phyloP scores from a whole-genome alignment of 2,888 invertebrate genomes.

The Mimas tiliae region DNA sequence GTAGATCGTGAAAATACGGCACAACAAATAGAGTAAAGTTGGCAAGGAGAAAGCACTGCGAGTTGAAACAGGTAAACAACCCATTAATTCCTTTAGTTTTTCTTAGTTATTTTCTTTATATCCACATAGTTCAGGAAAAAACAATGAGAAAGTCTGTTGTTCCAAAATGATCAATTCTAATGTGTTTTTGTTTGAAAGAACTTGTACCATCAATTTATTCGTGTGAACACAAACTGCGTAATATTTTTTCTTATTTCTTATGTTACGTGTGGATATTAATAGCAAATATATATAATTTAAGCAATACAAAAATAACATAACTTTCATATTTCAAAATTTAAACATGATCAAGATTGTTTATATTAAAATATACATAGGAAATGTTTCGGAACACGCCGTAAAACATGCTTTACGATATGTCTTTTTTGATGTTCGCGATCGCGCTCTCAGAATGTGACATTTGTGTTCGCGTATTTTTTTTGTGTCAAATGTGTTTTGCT shows the following conservation, averaged over 20 bases:
- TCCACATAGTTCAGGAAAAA: conserved; percentile 5
- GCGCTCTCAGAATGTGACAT: no score
- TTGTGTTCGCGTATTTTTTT: no score
- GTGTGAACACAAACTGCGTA: not conserved
- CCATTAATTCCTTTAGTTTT: conserved; percentile 5
- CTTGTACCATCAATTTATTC: no score
- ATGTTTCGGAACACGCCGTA: no score
- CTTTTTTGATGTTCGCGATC: no score
- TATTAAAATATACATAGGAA: no score
- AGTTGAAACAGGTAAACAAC: conserved; percentile 12
- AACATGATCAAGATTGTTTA: no score
- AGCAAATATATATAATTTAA: no score
- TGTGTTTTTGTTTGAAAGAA: not conserved
- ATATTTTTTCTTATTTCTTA: not conserved
- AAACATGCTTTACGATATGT: no score
- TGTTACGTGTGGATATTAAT: not conserved
- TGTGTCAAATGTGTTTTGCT: no score
- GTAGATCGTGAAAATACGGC: not conserved
- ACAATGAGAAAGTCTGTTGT: conserved; percentile 2
- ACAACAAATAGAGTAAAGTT: not conserved
- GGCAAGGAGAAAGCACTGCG: not conserved
- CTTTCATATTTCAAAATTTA: no score
- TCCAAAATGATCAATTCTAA: not conserved
- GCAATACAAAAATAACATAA: no score
- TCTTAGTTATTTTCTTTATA: conserved; percentile 14